Base-by-base conservation (phyloP, 2,113 vertebrate species). In the Neodontobutis hainanensis region DNA sequence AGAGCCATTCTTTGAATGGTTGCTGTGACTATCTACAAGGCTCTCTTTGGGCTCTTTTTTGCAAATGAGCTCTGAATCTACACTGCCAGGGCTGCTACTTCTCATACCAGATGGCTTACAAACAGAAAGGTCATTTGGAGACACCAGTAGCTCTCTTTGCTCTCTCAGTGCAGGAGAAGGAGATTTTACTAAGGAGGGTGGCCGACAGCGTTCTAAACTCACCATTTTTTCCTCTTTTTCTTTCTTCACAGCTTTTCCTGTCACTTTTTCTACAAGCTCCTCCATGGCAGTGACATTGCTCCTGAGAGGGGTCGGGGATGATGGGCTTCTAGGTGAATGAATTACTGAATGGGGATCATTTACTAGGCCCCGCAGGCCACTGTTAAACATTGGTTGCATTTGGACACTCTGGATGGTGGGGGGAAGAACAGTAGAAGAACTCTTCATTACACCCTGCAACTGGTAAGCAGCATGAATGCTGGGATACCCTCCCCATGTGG, bases 401-500 rank as follows among this genome's bases (percentile, higher is more conserved):
- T 97, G 97, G 63, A 97, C 90, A 0, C 95, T 97, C 92, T 98
- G 90, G 38, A 91, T 53, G 6, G 87, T 87, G 5, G 88, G 83
- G 55, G 85, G 95, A 59, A 95, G 92, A 0, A 93, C 5, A 0
- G 94, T 78, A 55, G 92, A 85, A 11, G 94, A 92, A n/a, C 92
- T 91, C 84, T 98, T 98, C 65, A 95, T 83, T 0, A 93, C 80
- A 61, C 97, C 95, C 0, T 97, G 96, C 75, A 99, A 93, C 90
- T 99, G 97, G 88, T 99, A 99, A 65, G 97, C 97, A 0, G 97
- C 97, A 27, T 99, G 97, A 77, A 99, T 99, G 88, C 97, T 99
- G 45, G 97, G 95, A 87, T 99, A 99, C 16, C 97, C 97, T 1
- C 97, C 97, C 97, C 97, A 99, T 0, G 96, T 98, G 32, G 97